A percentile compares a stretch with the other conserved stretches of the same genome.
These are phyloP conservation scores for Oenanthe oenanthe DNA, from an alignment of 2,113 vertebrate genomes.

Conservation along the genomic window DNA sequence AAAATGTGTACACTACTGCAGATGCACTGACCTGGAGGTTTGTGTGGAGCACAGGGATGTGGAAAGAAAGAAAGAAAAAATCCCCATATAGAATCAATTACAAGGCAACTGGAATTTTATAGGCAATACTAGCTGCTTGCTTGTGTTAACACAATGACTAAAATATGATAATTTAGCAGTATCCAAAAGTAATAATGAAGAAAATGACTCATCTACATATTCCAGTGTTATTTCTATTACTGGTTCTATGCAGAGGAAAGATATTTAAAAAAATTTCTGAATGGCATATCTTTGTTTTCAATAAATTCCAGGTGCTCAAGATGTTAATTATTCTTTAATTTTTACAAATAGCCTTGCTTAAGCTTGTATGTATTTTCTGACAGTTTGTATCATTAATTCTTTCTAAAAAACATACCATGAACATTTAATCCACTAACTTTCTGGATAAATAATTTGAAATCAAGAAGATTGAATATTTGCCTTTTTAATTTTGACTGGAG, in stretches of 20 bases:
- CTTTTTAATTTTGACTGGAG: not conserved
- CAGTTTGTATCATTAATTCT: not conserved
- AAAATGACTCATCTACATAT: not conserved
- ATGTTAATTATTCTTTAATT: not conserved
- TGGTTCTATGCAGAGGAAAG: not conserved
- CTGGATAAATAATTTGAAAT: not conserved
- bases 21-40: slow-evolving; percentile 15
- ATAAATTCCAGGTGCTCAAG: not conserved
- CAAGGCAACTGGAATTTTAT: not conserved
- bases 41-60: not conserved
- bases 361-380: not conserved
- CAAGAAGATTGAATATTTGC: not conserved
- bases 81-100: not conserved
- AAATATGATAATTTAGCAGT: not conserved
- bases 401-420: not conserved
- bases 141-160: not conserved
- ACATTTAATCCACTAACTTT: not conserved
- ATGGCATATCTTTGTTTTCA: not conserved
- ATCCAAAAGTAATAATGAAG: not conserved
- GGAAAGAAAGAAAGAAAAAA: not conserved
- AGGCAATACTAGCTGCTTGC: not conserved
- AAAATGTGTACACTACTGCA: not conserved
- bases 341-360: not conserved
- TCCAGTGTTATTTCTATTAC: not conserved
- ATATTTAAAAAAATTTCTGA: not conserved